These are phyloP conservation scores for Argentina silus DNA, from an alignment of 2,797 vertebrate species.

Conservation along the genomic window DNA sequence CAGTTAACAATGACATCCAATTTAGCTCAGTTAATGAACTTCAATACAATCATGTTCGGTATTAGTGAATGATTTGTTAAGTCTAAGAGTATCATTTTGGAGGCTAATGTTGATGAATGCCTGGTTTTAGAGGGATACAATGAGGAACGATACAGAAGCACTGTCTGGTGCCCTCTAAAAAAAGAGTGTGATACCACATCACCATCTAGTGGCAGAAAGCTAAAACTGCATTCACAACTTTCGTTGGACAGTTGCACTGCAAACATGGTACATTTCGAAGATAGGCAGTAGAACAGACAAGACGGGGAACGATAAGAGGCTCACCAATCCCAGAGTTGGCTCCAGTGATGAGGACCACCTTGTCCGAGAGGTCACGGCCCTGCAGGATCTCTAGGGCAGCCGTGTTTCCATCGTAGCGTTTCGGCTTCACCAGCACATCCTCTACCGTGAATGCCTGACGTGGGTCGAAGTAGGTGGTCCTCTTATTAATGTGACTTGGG, in stretches of 20 bases:
- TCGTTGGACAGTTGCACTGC: background rate
- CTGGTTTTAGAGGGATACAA: constrained; percentile 48
- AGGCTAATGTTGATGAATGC: constrained; percentile 75
- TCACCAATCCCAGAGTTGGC: constrained; percentile 94
- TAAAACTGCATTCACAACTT: constrained; percentile 38
- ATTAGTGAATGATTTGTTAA: constrained; percentile 78
- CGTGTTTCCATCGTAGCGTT: constrained; percentile 92
- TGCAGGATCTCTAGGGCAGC: constrained; percentile 94
- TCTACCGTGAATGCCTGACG: constrained; percentile 96
- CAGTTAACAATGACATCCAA: constrained; percentile 79
- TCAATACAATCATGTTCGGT: constrained; percentile 75
- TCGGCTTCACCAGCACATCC: constrained; percentile 86
- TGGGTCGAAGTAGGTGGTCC: constrained; percentile 94
- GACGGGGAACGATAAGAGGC: constrained; percentile 47
- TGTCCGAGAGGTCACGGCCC: constrained; percentile 89
- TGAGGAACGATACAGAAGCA: constrained; percentile 23
- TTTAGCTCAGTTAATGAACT: constrained; percentile 76
- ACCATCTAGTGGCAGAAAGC: constrained; percentile 62
- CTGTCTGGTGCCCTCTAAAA: constrained; percentile 3
- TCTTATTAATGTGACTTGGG: constrained; percentile 94
- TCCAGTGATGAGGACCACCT: constrained; percentile 89
- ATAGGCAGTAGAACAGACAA: background rate
- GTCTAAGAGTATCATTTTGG: constrained; percentile 74
- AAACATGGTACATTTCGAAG: background rate
- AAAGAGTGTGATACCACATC: constrained; percentile 40